Conservation (phyloP, 2,797 vertebrate species). For the Numenius phaeopus region DNA sequence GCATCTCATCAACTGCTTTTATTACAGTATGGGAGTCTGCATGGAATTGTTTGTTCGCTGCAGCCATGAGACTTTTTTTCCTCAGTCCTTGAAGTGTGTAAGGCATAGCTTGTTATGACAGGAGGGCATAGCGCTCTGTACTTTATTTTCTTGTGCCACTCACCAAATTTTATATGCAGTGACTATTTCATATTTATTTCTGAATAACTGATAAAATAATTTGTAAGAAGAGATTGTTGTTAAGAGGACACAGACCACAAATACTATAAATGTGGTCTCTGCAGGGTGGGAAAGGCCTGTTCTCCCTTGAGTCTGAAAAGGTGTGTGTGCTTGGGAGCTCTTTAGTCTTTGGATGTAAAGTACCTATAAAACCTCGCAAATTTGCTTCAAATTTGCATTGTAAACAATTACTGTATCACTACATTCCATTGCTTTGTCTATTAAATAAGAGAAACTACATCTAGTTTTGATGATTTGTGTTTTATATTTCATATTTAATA, state of each 20-base stretch:
- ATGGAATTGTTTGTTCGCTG: neutral
- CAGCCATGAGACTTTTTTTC: neutral
- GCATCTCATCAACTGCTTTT: conserved; percentile 19
- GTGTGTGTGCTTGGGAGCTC: neutral
- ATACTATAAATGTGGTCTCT: neutral
- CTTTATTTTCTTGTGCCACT: neutral
- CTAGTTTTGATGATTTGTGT: neutral
- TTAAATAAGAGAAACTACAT: neutral
- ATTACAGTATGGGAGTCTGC: neutral
- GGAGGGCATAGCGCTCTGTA: neutral
- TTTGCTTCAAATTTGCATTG: neutral
- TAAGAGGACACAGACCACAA: neutral
- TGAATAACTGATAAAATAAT: neutral
- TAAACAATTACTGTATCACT: neutral
- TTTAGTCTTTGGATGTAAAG: neutral
- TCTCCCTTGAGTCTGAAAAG: neutral
- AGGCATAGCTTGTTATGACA: neutral
- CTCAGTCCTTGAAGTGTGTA: neutral
- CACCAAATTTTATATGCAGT: neutral
- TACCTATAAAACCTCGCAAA: neutral
- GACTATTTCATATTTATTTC: neutral
- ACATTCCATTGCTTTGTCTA: neutral
- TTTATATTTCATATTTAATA: neutral
- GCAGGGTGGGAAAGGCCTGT: neutral
- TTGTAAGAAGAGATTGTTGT: neutral